A percentile compares a stretch with the other conserved stretches of the same genome.
These are phyloP conservation scores for Pantelozetes paolii DNA, from an alignment of 2,888 invertebrate genomes.

Conservation along the genomic window DNA sequence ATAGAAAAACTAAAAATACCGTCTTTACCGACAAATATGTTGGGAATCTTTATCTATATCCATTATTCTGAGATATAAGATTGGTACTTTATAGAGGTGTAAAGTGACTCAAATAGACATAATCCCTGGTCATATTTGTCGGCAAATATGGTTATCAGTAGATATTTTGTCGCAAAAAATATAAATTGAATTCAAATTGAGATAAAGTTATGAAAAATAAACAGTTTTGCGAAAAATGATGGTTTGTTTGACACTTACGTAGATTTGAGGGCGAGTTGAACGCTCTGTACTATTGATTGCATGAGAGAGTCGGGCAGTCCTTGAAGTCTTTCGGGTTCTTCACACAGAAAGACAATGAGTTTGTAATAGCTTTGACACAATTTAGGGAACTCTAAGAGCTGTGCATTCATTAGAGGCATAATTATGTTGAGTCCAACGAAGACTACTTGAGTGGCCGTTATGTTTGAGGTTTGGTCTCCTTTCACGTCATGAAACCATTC, in stretches of 20 bases:
- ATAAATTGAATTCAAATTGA: background rate
- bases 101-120: too few species aligned
- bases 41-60: too few species aligned
- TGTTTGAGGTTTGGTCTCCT: slow-evolving; percentile 37
- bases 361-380: slow-evolving; percentile 64
- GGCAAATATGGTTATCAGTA: background rate
- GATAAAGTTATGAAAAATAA: background rate
- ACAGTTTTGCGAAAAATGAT: background rate
- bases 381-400: slow-evolving; percentile 66
- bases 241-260: slow-evolving; percentile 38
- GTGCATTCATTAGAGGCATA: slow-evolving; percentile 68
- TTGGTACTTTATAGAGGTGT: too few species aligned
- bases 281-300: slow-evolving; percentile 38
- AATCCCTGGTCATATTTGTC: too few species aligned
- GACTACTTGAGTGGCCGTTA: slow-evolving; percentile 60
- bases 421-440: slow-evolving; percentile 66
- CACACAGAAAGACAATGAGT: slow-evolving; percentile 63
- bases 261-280: slow-evolving; percentile 41
- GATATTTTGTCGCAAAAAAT: background rate
- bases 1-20: too few species aligned
- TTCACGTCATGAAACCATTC: slow-evolving; percentile 54
- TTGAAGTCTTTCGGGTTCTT: slow-evolving; percentile 50
- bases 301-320: slow-evolving; percentile 40
- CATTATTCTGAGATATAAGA: too few species aligned
- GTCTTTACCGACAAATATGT: too few species aligned